These are phyloP conservation scores for Drosophila sp. DNA, from an alignment of 1,140 invertebrate species.

Conservation along the genomic window DNA sequence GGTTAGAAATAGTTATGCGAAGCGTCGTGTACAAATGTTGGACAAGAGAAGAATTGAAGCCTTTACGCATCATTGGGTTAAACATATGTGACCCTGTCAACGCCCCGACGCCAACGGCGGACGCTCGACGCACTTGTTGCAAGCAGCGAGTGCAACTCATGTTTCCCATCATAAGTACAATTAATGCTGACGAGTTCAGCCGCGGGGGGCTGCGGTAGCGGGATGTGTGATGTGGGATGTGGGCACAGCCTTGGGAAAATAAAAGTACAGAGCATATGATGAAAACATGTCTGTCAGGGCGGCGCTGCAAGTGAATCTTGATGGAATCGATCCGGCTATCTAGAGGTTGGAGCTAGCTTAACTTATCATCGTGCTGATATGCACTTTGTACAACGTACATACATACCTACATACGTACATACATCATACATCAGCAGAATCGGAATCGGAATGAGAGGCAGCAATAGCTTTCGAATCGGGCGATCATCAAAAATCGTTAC, in stretches of 20 bases:
- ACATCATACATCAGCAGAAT: background rate
- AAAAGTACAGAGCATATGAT: background rate
- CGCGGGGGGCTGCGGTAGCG: conserved; percentile 18
- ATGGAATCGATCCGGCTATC: conserved; percentile 40
- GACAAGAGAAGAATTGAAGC: conserved; percentile 16
- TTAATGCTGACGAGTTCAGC: conserved; percentile 8
- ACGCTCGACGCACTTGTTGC: conserved; percentile 23
- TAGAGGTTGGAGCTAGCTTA: conserved; percentile 14
- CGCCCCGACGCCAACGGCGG: background rate
- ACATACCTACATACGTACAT: no score
- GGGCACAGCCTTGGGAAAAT: no score
- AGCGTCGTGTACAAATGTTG: background rate
- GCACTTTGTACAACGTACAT: background rate
- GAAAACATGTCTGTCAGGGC: background rate
- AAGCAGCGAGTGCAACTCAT: conserved; percentile 21
- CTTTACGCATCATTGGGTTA: conserved; percentile 34
- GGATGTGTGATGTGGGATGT: no score
- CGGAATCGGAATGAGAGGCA: background rate
- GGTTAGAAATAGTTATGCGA: background rate
- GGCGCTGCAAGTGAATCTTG: conserved; percentile 8
- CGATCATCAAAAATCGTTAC: conserved; percentile 42
- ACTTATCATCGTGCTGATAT: conserved; percentile 14
- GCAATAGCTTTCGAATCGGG: conserved; percentile 17
- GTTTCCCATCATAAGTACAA: conserved; percentile 35
- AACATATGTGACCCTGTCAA: conserved; percentile 20